phyloP scores from a whole-genome alignment of 2,797 vertebrate species.

The Apogon hyalosoma region DNA sequence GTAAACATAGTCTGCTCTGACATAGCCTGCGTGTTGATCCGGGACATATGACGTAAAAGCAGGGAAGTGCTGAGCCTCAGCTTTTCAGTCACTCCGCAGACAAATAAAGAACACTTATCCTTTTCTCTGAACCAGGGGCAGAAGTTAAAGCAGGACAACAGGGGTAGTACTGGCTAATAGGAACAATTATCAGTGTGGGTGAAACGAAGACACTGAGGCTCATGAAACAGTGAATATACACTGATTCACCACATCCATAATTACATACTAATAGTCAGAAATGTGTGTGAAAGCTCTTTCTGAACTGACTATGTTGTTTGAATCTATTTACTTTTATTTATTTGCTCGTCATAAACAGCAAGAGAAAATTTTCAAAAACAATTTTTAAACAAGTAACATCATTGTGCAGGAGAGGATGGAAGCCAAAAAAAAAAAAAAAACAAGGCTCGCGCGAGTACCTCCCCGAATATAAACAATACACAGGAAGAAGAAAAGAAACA shows the following conservation, averaged over 20 bases:
- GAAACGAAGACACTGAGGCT: neutral
- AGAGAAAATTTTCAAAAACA: no score
- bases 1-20: neutral
- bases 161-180: neutral
- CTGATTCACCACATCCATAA: no score
- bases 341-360: no score
- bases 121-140: constrained; percentile 3
- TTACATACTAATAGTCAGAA: no score
- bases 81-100: constrained; percentile 29
- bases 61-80: constrained; percentile 17
- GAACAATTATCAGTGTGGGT: neutral
- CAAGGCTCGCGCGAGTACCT: no score
- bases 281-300: neutral
- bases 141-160: neutral
- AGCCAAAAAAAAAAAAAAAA: no score
- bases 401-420: no score
- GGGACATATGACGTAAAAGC: constrained; percentile 44
- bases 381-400: no score
- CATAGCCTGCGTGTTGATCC: neutral
- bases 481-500: no score
- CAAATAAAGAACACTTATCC: constrained; percentile 52
- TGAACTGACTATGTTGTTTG: neutral
- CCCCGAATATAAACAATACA: no score
- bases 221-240: neutral
- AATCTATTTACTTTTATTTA: no score